These are phyloP conservation scores for Phrynosoma blainvillii DNA, from an alignment of 2,113 vertebrate species.

Conservation along the genomic window DNA sequence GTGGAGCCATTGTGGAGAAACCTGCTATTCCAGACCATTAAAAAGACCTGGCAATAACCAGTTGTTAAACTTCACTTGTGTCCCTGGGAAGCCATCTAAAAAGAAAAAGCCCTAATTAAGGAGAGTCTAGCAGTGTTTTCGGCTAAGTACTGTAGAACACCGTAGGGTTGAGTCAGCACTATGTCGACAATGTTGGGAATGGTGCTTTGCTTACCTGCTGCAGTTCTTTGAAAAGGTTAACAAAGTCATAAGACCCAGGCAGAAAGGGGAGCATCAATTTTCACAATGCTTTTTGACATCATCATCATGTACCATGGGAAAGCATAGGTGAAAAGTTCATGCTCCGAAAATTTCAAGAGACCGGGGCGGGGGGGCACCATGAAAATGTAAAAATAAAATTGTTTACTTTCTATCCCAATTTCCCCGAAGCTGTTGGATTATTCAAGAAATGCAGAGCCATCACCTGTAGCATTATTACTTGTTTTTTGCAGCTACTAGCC, in stretches of 20 bases:
- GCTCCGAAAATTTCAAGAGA: background rate
- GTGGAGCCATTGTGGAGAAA: background rate
- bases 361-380: background rate
- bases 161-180: constrained; percentile 29
- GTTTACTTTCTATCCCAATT: background rate
- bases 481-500: too few relatives aligned
- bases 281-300: constrained; percentile 41
- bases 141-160: background rate
- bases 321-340: background rate
- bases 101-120: constrained; percentile 49
- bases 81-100: constrained; percentile 32
- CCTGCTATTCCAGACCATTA: constrained; percentile 6
- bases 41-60: constrained; percentile 37
- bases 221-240: constrained; percentile 40
- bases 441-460: background rate
- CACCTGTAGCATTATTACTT: too few relatives aligned
- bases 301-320: constrained; percentile 10
- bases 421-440: background rate
- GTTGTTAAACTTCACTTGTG: constrained; percentile 47
- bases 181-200: constrained; percentile 42
- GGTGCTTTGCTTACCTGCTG: constrained; percentile 29
- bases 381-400: background rate
- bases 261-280: constrained; percentile 39
- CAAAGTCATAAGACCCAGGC: background rate
- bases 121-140: constrained; percentile 32